These are phyloP conservation scores for Cygnus atratus DNA, from an alignment of 2,113 vertebrate species.

Conservation along the genomic window DNA sequence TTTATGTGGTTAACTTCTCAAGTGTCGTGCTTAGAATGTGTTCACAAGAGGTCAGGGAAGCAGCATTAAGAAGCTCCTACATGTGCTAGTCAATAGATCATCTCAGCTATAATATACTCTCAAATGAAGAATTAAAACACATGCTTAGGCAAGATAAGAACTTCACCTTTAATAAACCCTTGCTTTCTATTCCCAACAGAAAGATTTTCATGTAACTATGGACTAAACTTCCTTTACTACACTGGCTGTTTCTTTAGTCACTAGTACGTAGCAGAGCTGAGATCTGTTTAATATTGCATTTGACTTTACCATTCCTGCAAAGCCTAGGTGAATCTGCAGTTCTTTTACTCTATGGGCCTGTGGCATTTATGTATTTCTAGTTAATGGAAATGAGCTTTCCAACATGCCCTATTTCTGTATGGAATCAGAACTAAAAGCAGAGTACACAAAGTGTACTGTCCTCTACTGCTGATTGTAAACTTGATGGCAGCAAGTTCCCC, in stretches of 20 bases:
- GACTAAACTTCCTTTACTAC: not conserved
- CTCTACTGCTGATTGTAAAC: not conserved
- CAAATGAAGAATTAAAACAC: not conserved
- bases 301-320: not conserved
- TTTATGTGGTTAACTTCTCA: not conserved
- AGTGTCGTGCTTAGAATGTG: not conserved
- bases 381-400: not conserved
- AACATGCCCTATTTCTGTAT: not conserved
- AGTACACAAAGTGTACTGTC: not conserved
- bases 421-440: not conserved
- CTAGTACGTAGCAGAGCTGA: not conserved
- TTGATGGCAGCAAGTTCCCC: not conserved
- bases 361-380: not conserved
- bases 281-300: not conserved
- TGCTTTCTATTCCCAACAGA: not conserved
- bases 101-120: not conserved
- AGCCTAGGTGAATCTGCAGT: not conserved
- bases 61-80: not conserved
- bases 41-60: not conserved
- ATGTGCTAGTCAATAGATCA: rapidly evolving
- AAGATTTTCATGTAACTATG: not conserved
- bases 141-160: not conserved
- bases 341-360: not conserved
- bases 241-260: not conserved
- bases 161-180: not conserved